phyloP scores from a whole-genome alignment of 2,888 invertebrate genomes.

The Pogonocherus hispidulus region DNA sequence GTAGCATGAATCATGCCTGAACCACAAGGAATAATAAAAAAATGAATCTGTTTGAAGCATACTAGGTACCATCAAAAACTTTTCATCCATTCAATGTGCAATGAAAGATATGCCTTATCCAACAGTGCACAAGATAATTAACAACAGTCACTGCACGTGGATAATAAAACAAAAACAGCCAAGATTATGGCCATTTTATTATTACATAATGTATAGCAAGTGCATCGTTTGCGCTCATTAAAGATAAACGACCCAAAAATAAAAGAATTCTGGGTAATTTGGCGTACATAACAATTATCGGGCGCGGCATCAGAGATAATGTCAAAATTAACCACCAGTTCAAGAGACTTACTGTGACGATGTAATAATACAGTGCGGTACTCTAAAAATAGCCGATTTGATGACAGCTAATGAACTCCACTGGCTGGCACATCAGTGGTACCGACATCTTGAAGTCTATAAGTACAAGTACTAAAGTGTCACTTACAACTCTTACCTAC shows the following conservation, averaged over 20 bases:
- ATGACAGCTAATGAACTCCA: not conserved
- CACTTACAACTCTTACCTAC: no score
- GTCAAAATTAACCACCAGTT: conserved; percentile 14
- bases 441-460: not conserved
- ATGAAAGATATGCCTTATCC: no score
- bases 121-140: no score
- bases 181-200: not conserved
- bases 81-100: no score
- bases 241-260: conserved; percentile 22
- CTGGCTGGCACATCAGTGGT: no score
- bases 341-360: not conserved
- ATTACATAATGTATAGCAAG: conserved; percentile 17
- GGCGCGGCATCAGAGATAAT: conserved; percentile 13
- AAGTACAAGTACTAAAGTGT: no score
- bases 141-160: no score
- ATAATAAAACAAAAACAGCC: not conserved
- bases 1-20: no score
- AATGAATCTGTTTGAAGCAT: no score
- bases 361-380: conserved; percentile 6
- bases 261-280: conserved; percentile 22
- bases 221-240: conserved; percentile 8
- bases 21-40: no score
- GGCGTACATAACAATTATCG: conserved; percentile 9
- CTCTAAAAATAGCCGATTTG: conserved; percentile 7
- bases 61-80: no score